Base-by-base conservation (phyloP, 1,140 invertebrate species). In the Aphelinus certus region DNA sequence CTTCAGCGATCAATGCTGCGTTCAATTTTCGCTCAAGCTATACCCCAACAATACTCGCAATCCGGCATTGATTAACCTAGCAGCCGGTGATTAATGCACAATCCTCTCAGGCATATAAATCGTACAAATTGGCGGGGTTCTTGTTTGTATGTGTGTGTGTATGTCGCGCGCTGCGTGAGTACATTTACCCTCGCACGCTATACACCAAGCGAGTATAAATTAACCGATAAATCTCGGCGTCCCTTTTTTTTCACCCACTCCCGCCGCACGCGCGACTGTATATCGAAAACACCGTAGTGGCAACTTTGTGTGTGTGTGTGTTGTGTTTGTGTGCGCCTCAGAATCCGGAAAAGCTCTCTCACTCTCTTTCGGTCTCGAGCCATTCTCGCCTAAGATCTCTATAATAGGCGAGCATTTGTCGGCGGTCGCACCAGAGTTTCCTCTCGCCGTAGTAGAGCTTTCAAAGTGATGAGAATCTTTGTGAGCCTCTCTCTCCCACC, bases 391-490 rank as follows among this genome's bases (percentile, higher is more conserved):
- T 65, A 78, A 77, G 77, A 77, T 78, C 46, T 58, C 55, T 76
- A 74, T 78, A 80, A 78, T 78, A 78, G 73, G 76, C 73, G 75
- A 78, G 68, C 75, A 76, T 76, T 79, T 78, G 75, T 78, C 77
- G 75, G 47, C 57, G 56, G 67, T 66, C 71, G 71, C 68, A 72
- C 26, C 26, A 26, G 26, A 26, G 26, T 26, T 26, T 26, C 26
- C 26, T 26, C 26, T 26, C 45, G 65, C 56, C 58, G 63, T 49
- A 68, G 51, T 48, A 47, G 73, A 70, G 26, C 26, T 26, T 26
- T 26, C 0, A 26, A 26, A 26, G 26, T 26, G 26, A 65, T 77
- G 64, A 60, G 49, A 71, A 76, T 74, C 66, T 77, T 73, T 62
- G 62, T 56, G 61, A n/a, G 45, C 48, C 4, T 56, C 51, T 26